These are phyloP conservation scores for Bombyx mandarina DNA, from an alignment of 1,140 invertebrate genomes.

Conservation along the genomic window DNA sequence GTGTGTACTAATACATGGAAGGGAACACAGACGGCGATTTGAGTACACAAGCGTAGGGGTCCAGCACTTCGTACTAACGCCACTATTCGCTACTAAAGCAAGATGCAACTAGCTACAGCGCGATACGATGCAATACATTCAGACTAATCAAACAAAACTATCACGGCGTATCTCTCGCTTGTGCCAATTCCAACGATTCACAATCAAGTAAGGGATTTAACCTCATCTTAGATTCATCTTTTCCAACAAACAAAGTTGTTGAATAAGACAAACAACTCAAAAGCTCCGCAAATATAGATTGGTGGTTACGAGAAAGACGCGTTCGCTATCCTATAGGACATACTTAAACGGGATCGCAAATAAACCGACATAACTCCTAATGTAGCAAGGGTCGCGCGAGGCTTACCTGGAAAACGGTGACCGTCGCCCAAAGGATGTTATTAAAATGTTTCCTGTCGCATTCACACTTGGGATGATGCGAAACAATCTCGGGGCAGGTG, in stretches of 20 bases:
- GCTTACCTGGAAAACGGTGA: constrained; percentile 97
- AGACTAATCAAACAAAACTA: constrained; percentile 21
- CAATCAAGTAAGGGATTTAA: neutral
- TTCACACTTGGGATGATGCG: constrained; percentile 88
- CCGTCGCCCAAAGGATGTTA: constrained; percentile 95
- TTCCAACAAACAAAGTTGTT: neutral
- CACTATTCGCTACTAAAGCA: constrained; percentile 40
- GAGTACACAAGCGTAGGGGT: constrained; percentile 65
- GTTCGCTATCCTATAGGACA: constrained; percentile 44
- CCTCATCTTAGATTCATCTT: too few species aligned
- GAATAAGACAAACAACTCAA: constrained; percentile 4
- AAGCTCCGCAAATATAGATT: constrained; percentile 5
- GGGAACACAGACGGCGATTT: constrained; percentile 58
- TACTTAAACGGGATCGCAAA: constrained; percentile 60
- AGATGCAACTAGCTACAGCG: constrained; percentile 61
- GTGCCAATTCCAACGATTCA: constrained; percentile 19
- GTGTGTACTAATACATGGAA: constrained; percentile 55
- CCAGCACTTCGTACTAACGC: constrained; percentile 36
- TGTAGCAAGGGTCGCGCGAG: constrained; percentile 36
- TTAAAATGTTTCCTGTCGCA: constrained; percentile 98
- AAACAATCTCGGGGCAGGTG: constrained; percentile 91
- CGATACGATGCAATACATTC: constrained; percentile 41
- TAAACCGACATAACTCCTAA: constrained; percentile 55
- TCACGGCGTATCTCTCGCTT: constrained; percentile 49
- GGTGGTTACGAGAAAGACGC: constrained; percentile 52